Evolutionary conservation across 1,140 invertebrate genomes (phyloP).

Genomic region (Oreohelix idahoensis): DNA sequence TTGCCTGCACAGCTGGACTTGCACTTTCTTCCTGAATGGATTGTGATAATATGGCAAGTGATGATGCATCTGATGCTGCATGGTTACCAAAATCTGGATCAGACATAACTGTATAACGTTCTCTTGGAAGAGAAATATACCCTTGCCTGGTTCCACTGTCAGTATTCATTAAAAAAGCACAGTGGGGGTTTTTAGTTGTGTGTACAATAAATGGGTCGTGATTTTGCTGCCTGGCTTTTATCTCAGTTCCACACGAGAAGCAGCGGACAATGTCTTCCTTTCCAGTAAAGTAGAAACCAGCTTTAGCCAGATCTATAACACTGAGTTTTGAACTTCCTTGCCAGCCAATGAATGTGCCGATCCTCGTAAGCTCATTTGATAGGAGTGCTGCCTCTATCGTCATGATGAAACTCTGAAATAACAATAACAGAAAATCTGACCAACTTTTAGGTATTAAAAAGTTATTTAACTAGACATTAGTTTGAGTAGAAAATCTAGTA

Average conservation of each 20-base stretch:
- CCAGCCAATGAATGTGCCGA: conserved; percentile 23
- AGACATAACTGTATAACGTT: not conserved
- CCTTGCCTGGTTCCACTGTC: not conserved
- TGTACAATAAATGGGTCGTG: conserved; percentile 20
- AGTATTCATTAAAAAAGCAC: not conserved
- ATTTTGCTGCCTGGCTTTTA: conserved; percentile 9
- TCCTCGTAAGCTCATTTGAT: conserved; percentile 11
- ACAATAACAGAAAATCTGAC: no score
- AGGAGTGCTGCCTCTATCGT: not conserved
- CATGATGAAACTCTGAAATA: not conserved
- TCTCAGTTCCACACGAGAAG: conserved; percentile 9
- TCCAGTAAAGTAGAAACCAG: conserved; percentile 35
- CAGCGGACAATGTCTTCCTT: conserved; percentile 15
- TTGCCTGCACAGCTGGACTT: not conserved
- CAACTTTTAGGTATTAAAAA: no score
- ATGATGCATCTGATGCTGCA: not conserved
- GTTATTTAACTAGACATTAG: no score
- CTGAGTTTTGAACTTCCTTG: not conserved
- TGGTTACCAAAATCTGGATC: not conserved
- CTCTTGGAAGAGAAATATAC: not conserved
- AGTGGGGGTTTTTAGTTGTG: conserved; percentile 15
- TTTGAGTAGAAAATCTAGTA: no score
- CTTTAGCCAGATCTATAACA: not conserved
- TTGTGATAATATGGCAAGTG: not conserved
- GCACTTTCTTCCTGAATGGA: not conserved